Evolutionary conservation across 2,888 invertebrate species (phyloP).

Genomic region (Lydus trimaculatus): DNA sequence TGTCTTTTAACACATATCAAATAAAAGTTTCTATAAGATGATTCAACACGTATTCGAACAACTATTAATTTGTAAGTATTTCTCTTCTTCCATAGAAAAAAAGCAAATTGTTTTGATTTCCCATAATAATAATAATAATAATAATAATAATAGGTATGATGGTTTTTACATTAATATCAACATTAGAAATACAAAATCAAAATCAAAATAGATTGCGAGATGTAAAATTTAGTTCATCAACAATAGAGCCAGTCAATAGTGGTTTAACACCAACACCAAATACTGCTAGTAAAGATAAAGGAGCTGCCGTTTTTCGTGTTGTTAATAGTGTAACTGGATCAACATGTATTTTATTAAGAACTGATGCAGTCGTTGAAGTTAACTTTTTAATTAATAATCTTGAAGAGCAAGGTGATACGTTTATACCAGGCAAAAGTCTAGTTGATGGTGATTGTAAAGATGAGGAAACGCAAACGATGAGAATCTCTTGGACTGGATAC

Average conservation of each 20-base stretch:
- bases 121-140: no score
- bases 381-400: constrained; percentile 54
- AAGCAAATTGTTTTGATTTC: constrained; percentile 6
- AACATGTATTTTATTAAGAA: constrained; percentile 80
- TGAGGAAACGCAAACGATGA: constrained; percentile 75
- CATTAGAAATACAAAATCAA: constrained; percentile 50
- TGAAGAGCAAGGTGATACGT: constrained; percentile 70
- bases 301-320: constrained; percentile 69
- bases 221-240: constrained; percentile 70
- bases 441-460: constrained; percentile 78
- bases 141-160: constrained; percentile 38
- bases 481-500: constrained; percentile 79
- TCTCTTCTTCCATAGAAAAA: background rate
- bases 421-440: constrained; percentile 74
- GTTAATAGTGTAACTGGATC: constrained; percentile 71
- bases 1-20: background rate
- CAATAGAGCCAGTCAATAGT: constrained; percentile 40
- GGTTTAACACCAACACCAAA: constrained; percentile 37
- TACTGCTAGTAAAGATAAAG: constrained; percentile 40
- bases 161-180: constrained; percentile 37
- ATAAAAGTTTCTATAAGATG: constrained; percentile 32
- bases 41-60: constrained; percentile 31
- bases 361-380: constrained; percentile 74
- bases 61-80: constrained; percentile 32
- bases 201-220: constrained; percentile 62